Evolutionary conservation across 2,888 invertebrate genomes (phyloP).

Genomic region (Sarcophaga rosellei): DNA sequence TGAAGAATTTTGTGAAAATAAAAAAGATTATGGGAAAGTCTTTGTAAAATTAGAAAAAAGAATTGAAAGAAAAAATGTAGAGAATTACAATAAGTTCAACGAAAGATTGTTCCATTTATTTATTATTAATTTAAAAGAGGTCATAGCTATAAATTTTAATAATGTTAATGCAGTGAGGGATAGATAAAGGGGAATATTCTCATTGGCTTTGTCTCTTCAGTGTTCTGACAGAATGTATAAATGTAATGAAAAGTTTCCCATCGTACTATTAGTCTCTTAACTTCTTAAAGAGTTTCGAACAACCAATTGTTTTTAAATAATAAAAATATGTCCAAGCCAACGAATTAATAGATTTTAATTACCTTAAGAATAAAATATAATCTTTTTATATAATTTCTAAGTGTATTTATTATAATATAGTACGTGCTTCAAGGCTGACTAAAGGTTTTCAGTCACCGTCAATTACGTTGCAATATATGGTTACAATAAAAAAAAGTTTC

Average conservation of each 20-base stretch:
- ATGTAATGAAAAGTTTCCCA: too few species aligned
- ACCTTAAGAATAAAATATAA: background rate
- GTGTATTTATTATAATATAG: conserved; percentile 8
- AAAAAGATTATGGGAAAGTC: background rate
- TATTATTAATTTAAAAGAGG: too few species aligned
- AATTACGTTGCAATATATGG: conserved; percentile 8
- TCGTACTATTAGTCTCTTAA: too few species aligned
- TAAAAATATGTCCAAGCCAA: too few species aligned
- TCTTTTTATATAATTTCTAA: conserved; percentile 13
- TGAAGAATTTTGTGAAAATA: conserved; percentile 13
- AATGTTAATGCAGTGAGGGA: too few species aligned
- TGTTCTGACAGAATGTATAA: too few species aligned
- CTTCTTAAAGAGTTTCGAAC: too few species aligned
- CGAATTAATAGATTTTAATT: too few species aligned
- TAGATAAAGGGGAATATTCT: too few species aligned
- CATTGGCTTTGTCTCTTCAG: too few species aligned
- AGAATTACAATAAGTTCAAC: background rate
- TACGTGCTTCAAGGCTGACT: conserved; percentile 28
- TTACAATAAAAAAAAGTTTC: conserved; percentile 22
- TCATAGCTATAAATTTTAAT: too few species aligned
- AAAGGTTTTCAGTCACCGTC: conserved; percentile 25
- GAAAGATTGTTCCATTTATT: too few species aligned
- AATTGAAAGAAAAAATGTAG: background rate
- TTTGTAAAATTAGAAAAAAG: background rate
- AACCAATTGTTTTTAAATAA: background rate